Evolutionary conservation across 2,797 vertebrate genomes (phyloP), one percentile per base, ranked within the genome.

Genomic region (Micromesistius poutassou): DNA sequence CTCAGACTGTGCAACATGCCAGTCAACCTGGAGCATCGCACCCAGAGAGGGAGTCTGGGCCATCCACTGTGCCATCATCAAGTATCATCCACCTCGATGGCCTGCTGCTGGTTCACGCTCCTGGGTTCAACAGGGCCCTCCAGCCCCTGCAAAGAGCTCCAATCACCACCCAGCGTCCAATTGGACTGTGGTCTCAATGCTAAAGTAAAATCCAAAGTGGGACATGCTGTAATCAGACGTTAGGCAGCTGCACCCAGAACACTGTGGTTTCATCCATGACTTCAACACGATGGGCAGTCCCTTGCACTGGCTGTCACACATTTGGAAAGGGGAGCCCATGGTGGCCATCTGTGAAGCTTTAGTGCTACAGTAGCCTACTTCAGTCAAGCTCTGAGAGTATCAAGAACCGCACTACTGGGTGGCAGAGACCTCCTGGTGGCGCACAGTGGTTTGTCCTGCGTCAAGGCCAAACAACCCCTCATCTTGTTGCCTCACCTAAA

Each of bases 141-240:
- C 80, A 89, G 92, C 91, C 16, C 30, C 10, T 13, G 25, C 68
- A 71, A 30, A 16, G 30, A 71, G 70, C 70, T n/a, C 70, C 30
- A 14, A 30, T 33, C 70, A 16, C 70, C 70, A 8, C 30, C 70
- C 70, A 71, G 30, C 14, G 4, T 22, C 4, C 1, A 8, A 30
- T n/a, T 28, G 62, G 25, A 28, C 62, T 25, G 16, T 62, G 55
- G n/a, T 62, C 55, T 28, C 62, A 28, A 10, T 10, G n/a, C 62
- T 10, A 12, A 66, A 66, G 2, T 66, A 28, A 66, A 66, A 28
- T 9, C 62, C 62, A 12, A 66, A 66, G 55, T 10, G 62, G 25
- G 62, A 28, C 62, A 66, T 12, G 62, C 62, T 66, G 62, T 66
- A 10, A 28, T 10, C n/a, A 12, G 62, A 66, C 8, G 62, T 12